Percentiles rank a stretch among this genome's conserved stretches.
phyloP scores from a whole-genome alignment of 2,888 invertebrate species.

The Ectropis crepuscularia region DNA sequence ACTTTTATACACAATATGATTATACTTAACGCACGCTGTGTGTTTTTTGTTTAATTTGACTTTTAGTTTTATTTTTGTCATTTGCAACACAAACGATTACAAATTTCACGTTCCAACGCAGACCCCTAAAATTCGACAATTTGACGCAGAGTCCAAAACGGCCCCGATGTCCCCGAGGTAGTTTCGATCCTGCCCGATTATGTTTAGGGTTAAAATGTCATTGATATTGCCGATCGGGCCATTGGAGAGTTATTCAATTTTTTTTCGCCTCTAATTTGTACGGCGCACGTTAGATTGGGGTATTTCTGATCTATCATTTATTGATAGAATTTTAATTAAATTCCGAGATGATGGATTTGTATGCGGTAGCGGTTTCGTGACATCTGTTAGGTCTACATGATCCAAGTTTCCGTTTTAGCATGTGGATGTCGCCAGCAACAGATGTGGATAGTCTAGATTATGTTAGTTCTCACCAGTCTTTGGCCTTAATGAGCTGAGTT shows the following conservation, averaged over 20 bases:
- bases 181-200: slow-evolving; percentile 83
- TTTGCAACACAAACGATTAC: slow-evolving; percentile 4
- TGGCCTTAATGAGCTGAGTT: slow-evolving; percentile 20
- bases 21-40: too few species aligned
- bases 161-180: slow-evolving; percentile 81
- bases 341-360: slow-evolving; percentile 43
- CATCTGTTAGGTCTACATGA: slow-evolving; percentile 16
- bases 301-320: slow-evolving; percentile 49
- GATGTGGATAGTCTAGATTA: slow-evolving; percentile 18
- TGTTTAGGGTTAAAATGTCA: slow-evolving; percentile 84
- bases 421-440: slow-evolving; percentile 21
- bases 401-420: slow-evolving; percentile 17
- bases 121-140: slow-evolving; percentile 71
- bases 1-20: too few species aligned
- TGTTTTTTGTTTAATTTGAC: too few species aligned
- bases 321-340: slow-evolving; percentile 67
- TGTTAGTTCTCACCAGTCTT: slow-evolving; percentile 20
- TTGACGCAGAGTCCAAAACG: slow-evolving; percentile 71
- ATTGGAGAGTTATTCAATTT: slow-evolving; percentile 78
- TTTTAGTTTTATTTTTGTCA: not conserved
- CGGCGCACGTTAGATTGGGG: slow-evolving; percentile 58
- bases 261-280: slow-evolving; percentile 78
- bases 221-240: slow-evolving; percentile 81
- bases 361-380: slow-evolving; percentile 18
- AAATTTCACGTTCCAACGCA: slow-evolving; percentile 68